phyloP scores from a whole-genome alignment of 92 coral and sea anemone species.

The Heteractis magnifica region DNA sequence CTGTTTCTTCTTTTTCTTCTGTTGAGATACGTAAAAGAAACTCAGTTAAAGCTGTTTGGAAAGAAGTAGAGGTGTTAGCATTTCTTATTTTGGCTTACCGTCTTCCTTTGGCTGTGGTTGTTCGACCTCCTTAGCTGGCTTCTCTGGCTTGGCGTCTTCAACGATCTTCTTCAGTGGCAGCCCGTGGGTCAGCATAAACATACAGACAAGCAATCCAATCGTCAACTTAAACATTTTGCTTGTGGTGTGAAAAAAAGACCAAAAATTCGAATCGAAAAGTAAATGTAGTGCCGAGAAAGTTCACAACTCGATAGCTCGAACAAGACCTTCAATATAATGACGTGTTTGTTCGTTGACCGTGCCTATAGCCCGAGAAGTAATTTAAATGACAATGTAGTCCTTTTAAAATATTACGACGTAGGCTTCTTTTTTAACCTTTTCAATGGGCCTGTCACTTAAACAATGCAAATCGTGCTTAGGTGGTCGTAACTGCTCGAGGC shows the following conservation, averaged over 20 bases:
- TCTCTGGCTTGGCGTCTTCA: constrained; percentile 5
- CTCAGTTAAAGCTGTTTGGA: not conserved
- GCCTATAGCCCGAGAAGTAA: not conserved
- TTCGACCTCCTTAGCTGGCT: constrained; percentile 23
- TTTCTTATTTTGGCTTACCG: not conserved
- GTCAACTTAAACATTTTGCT: constrained; percentile 43
- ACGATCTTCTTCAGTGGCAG: constrained; percentile 24
- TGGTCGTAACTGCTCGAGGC: not conserved
- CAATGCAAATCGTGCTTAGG: not conserved
- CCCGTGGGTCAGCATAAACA: constrained; percentile 46
- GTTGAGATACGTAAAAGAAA: not conserved
- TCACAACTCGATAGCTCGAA: not conserved
- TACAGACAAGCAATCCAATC: constrained; percentile 18
- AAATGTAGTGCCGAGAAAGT: not conserved
- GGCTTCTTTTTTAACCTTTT: not conserved
- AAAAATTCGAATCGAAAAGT: not conserved
- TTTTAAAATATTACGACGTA: not conserved
- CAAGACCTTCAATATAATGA: not conserved
- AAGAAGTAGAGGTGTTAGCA: not conserved
- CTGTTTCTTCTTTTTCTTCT: constrained; percentile 9
- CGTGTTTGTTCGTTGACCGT: not conserved
- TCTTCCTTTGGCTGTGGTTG: constrained; percentile 8
- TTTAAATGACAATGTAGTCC: constrained; percentile 1
- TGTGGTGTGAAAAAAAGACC: not conserved
- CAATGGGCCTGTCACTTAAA: not conserved